phyloP scores from a whole-genome alignment of 1,140 invertebrate species.

The Antheraea pernyi region DNA sequence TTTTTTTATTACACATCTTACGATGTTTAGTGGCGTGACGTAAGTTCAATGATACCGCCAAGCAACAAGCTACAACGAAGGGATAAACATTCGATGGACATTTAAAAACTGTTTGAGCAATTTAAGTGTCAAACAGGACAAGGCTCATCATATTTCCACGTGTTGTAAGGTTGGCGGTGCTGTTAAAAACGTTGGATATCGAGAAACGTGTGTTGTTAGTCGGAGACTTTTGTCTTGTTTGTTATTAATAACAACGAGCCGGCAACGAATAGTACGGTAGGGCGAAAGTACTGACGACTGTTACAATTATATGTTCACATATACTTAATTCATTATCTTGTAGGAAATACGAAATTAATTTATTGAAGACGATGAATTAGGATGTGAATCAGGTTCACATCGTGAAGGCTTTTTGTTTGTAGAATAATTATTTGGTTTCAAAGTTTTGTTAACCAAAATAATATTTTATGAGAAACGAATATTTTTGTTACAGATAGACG shows the following conservation, averaged over 20 bases:
- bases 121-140: constrained; percentile 22
- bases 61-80: constrained; percentile 12
- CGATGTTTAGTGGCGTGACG: no score
- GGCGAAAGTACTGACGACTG: neutral
- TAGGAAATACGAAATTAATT: no score
- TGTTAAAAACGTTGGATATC: constrained; percentile 29
- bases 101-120: constrained; percentile 28
- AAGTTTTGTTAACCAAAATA: no score
- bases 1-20: no score
- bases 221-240: constrained; percentile 64
- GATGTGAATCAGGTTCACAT: no score
- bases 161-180: constrained; percentile 24
- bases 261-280: constrained; percentile 18
- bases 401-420: no score
- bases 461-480: no score
- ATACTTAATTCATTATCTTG: no score
- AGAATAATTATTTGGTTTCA: no score
- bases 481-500: no score
- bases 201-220: constrained; percentile 56
- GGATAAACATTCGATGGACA: constrained; percentile 19
- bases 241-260: constrained; percentile 65
- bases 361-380: no score
- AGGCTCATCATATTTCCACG: constrained; percentile 31
- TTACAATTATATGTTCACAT: no score
- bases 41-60: neutral